Base-by-base conservation (phyloP, 2,888 invertebrate species). In the Spilosoma lubricipeda region DNA sequence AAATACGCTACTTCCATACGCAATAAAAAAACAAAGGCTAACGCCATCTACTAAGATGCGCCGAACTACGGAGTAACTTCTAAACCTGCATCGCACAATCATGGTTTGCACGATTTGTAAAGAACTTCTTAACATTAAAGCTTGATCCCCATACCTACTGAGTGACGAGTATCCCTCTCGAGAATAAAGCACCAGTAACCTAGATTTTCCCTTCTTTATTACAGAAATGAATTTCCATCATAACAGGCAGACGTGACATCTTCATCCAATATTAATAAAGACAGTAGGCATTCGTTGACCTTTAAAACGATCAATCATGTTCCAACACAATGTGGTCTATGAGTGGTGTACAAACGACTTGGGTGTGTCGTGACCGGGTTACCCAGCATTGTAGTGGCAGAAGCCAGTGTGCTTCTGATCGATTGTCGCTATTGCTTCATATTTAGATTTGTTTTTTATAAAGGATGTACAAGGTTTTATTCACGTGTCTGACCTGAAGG, bases 311-410 rank as follows among this genome's bases (percentile, higher is more conserved):
- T 85, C 79, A 80, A 82, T 82, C 80, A 85, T 85, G 63, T 30
- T 66, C 69, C 27, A 30, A 69, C 36, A 48, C 67, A 39, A 68
- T 65, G 56, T 33, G 67, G 30, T 27, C 67, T 48, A 64, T 52
- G 78, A 23, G n/a, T 27, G 56, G 42, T 83, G 81, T 76, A 75
- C 76, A 77, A 82, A 68, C 70, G 79, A 74, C 82, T 81, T 71
- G 80, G 85, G 88, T 74, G 87, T 80, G 88, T 75, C 84, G 76
- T 80, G 88, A 88, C 81, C 88, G 85, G 89, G 90, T 90, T 88
- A 90, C 68, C 71, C 76, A 3, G n/a, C 33, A 45, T n/a, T 36
- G 48, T 59, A 48, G 80, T 80, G 67, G 48, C 23, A n/a, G n/a
- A n/a, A n/a, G n/a, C 36, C 63, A 18, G 67, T n/a, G 65, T n/a